Conservation (phyloP, 2,113 vertebrate species). For the Trichechus manatus region DNA sequence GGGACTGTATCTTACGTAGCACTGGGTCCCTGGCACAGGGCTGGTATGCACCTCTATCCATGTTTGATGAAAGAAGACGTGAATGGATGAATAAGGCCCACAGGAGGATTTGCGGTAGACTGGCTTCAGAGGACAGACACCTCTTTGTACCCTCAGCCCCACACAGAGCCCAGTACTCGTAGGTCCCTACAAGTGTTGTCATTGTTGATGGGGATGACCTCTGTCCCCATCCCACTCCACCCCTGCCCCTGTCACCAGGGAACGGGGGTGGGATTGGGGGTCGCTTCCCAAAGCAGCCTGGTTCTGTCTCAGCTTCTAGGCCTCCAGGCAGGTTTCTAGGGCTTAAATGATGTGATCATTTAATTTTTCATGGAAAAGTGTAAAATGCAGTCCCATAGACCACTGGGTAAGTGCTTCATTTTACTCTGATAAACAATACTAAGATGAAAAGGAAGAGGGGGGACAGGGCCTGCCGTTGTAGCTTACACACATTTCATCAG, state of each 20-base stretch:
- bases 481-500: neutral
- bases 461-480: neutral
- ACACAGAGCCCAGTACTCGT: neutral
- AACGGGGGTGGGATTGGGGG: neutral
- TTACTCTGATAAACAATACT: neutral
- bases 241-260: neutral
- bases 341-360: neutral
- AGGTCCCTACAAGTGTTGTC: neutral
- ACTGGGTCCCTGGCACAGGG: neutral
- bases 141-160: neutral
- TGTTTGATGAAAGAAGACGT: too few species aligned
- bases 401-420: neutral
- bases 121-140: neutral
- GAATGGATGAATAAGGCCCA: neutral
- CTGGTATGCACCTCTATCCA: neutral
- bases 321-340: neutral
- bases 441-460: neutral
- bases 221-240: neutral
- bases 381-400: neutral
- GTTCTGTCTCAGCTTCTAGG: neutral
- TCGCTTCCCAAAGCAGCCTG: neutral
- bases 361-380: neutral
- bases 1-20: neutral
- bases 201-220: neutral
- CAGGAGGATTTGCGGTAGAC: neutral